These are phyloP conservation scores for Parauchenoglanis punctatus DNA, from an alignment of 2,797 vertebrate genomes.

Conservation along the genomic window DNA sequence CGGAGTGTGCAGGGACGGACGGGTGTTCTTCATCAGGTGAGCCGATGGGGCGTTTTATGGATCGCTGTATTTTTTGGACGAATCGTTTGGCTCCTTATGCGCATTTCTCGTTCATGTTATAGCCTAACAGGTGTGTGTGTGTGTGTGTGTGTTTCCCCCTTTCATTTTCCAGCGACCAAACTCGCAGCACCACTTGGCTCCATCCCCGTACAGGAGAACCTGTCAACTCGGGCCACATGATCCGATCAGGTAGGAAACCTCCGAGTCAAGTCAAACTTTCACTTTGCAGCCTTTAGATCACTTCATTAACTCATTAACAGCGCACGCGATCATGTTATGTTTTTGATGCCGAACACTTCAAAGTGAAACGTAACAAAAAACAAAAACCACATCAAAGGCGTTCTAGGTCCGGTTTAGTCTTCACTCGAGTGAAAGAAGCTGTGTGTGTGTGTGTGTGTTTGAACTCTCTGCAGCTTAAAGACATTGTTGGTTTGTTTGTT, in stretches of 20 bases:
- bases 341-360: neutral
- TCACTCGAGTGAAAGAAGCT: neutral
- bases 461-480: neutral
- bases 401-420: neutral
- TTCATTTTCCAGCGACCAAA: slow-evolving; percentile 84
- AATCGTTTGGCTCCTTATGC: neutral
- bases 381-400: slow-evolving; percentile 16
- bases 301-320: neutral
- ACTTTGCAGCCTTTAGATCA: neutral
- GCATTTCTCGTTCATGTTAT: neutral
- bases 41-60: slow-evolving; percentile 45
- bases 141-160: neutral
- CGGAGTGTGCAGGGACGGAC: slow-evolving; percentile 91
- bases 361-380: neutral
- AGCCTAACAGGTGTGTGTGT: slow-evolving; percentile 82
- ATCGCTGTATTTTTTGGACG: neutral
- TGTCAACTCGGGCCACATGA: slow-evolving; percentile 98
- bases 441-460: neutral
- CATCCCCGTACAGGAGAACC: slow-evolving; percentile 93
- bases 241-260: slow-evolving; percentile 86
- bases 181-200: slow-evolving; percentile 88
- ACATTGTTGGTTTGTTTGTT: neutral
- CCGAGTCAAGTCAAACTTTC: neutral
- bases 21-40: slow-evolving; percentile 97
- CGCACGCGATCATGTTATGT: neutral